A percentile compares a stretch with the other conserved stretches of the same genome.
Evolutionary conservation across 2,113 vertebrate species (phyloP).

Genomic region (Corvus hawaiiensis): DNA sequence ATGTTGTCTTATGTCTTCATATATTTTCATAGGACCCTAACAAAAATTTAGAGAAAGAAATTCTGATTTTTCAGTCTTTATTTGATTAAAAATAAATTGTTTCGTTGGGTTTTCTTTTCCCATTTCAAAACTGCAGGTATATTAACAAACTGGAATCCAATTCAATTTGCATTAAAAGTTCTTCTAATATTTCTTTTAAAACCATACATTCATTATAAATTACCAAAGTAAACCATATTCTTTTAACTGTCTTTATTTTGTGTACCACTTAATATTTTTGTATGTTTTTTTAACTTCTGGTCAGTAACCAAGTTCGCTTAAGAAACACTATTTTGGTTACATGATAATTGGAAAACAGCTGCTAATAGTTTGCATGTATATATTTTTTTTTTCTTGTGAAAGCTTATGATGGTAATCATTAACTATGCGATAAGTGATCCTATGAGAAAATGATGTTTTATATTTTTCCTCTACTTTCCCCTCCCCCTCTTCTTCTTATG

Average conservation of each 20-base stretch:
- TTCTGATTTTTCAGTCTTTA: not conserved
- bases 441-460: not conserved
- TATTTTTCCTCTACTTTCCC: not conserved
- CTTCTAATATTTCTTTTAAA: not conserved
- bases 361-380: not conserved
- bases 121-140: not conserved
- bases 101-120: not conserved
- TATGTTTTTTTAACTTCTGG: not conserved
- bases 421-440: not conserved
- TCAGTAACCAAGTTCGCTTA: not conserved
- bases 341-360: not conserved
- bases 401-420: not conserved
- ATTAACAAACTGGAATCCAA: not conserved
- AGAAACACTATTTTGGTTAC: not conserved
- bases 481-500: accelerated
- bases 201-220: not conserved
- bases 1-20: not conserved
- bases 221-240: not conserved
- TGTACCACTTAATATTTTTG: not conserved
- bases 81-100: not conserved
- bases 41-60: not conserved
- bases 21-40: not conserved
- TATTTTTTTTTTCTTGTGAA: not conserved
- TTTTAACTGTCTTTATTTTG: not conserved
- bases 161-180: not conserved